A percentile compares a stretch with the other conserved stretches of the same genome.
These are phyloP conservation scores for Meta bourneti DNA, from an alignment of 2,888 invertebrate species.

Conservation along the genomic window DNA sequence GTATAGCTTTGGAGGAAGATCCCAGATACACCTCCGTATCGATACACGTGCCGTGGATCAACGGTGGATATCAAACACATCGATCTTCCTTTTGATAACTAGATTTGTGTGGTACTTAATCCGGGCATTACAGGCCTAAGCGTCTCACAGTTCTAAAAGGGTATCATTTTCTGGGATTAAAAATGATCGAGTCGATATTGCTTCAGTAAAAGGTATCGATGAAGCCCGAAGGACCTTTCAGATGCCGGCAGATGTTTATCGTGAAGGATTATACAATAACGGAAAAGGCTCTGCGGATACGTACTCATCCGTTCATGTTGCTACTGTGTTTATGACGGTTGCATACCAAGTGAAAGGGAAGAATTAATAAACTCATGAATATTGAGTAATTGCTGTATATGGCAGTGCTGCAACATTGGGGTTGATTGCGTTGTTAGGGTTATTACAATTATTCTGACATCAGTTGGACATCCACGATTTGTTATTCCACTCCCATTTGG, in stretches of 20 bases:
- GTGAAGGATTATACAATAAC: background rate
- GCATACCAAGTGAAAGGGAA: background rate
- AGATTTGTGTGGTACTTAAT: conserved; percentile 50
- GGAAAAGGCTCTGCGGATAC: background rate
- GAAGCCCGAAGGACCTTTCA: conserved; percentile 2
- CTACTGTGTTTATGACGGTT: background rate
- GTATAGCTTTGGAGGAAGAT: background rate
- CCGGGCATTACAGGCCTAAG: conserved; percentile 44
- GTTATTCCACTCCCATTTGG: background rate
- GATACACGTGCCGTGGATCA: conserved; percentile 40
- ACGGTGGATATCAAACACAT: conserved; percentile 11
- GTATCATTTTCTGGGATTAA: conserved; percentile 71
- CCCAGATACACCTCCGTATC: background rate
- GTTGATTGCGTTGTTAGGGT: background rate
- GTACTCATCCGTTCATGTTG: too few relatives aligned
- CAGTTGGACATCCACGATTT: background rate
- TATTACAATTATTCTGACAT: background rate
- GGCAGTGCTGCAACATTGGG: background rate
- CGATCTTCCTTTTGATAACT: conserved; percentile 34
- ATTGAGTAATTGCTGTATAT: background rate
- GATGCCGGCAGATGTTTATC: conserved; percentile 25
- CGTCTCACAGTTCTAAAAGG: conserved; percentile 22
- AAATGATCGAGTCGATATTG: conserved; percentile 42
- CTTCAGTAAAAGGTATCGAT: conserved; percentile 22
- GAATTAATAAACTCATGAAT: background rate